A percentile compares a stretch with the other conserved stretches of the same genome.
Conservation (phyloP, 2,113 vertebrate species). For the Prolemur simus region DNA sequence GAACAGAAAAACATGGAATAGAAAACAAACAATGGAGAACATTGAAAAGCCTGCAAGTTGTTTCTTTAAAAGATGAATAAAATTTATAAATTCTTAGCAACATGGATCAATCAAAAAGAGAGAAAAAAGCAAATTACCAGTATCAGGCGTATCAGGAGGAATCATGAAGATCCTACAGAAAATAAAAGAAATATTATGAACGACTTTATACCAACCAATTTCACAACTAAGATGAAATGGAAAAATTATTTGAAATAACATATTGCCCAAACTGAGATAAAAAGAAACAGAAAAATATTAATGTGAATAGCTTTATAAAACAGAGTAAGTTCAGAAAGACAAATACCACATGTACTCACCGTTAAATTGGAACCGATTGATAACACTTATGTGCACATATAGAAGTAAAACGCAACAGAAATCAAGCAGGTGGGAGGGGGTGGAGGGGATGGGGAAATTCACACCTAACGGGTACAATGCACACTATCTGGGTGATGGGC, state of each 20-base stretch:
- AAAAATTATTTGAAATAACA: neutral
- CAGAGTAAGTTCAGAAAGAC: too few relatives aligned
- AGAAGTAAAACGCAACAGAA: too few relatives aligned
- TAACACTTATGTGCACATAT: too few relatives aligned
- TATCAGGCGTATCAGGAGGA: neutral
- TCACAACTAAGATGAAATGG: conserved; percentile 20
- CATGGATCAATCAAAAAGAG: neutral
- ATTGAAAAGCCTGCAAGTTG: neutral
- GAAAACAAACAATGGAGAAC: neutral
- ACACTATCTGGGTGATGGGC: too few relatives aligned
- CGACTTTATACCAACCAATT: neutral
- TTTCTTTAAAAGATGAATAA: neutral
- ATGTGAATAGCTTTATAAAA: too few relatives aligned
- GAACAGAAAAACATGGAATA: neutral
- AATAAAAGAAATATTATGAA: neutral
- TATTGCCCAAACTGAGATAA: too few relatives aligned
- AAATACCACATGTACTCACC: too few relatives aligned
- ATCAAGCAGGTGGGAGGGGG: too few relatives aligned
- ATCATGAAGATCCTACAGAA: neutral
- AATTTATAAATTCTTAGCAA: neutral
- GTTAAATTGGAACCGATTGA: too few relatives aligned
- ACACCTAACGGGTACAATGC: too few relatives aligned
- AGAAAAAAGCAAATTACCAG: neutral
- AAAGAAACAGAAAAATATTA: too few relatives aligned
- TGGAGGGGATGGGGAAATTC: too few relatives aligned